Conservation (phyloP, 2,113 vertebrate genomes). For the Dendropsophus ebraccatus region DNA sequence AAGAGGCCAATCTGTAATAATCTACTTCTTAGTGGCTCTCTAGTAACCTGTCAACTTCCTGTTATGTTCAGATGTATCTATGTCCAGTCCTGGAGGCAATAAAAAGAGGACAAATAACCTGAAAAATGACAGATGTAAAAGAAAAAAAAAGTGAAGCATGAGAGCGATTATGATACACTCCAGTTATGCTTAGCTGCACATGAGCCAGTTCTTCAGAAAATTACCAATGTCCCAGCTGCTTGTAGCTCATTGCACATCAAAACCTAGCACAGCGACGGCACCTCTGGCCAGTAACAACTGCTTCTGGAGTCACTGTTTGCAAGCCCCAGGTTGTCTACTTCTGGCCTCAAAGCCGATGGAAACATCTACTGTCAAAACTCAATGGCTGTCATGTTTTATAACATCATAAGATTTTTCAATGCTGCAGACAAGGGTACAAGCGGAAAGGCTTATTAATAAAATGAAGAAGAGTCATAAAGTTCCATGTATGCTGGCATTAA, state of each 20-base stretch:
- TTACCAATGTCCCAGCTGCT: conserved; percentile 49
- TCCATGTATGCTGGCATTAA: not conserved
- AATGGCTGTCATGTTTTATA: conserved; percentile 33
- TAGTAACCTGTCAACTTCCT: not conserved
- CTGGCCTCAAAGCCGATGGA: conserved; percentile 9
- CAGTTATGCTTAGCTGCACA: conserved; percentile 7
- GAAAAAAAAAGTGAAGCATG: conserved; percentile 3
- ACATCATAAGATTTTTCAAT: conserved; percentile 7
- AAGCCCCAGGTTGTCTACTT: conserved; percentile 21
- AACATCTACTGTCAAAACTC: conserved; percentile 16
- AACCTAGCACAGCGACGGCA: not conserved
- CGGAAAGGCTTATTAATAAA: not conserved
- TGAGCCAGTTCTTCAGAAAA: conserved; percentile 11
- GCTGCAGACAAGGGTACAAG: not conserved
- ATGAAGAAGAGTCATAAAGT: not conserved
- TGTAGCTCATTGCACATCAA: not conserved
- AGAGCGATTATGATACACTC: conserved; percentile 29
- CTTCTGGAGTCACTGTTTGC: conserved; percentile 14
- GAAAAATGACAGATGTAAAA: not conserved
- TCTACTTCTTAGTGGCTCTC: not conserved
- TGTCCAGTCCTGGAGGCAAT: not conserved
- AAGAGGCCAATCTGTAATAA: too few species aligned
- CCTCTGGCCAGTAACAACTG: not conserved
- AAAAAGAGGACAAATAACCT: conserved; percentile 5
- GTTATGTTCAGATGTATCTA: too few species aligned